Base-by-base conservation (phyloP, 2,888 invertebrate species). In the Ectropis crepuscularia region DNA sequence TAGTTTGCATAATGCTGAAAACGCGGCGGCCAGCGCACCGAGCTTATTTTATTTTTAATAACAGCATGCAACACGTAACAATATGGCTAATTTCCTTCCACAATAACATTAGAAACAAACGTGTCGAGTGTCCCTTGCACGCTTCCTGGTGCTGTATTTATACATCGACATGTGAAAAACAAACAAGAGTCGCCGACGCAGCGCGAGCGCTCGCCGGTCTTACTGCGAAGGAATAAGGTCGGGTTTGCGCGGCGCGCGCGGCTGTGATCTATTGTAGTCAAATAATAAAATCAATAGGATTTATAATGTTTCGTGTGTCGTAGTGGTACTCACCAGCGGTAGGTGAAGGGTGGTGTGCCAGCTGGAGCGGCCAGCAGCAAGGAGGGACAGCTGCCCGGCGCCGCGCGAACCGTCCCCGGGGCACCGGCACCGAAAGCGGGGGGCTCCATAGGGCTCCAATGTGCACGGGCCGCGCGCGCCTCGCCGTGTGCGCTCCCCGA, bases 71-170 rank as follows among this genome's bases (percentile, higher is more conserved):
- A 61, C 65, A 39, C 64, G 61, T 65, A 68, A 49, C 61, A 58
- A 55, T 57, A 61, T 62, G 65, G 69, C 61, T 65, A 61, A 68
- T 63, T 66, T 62, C 38, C 67, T 65, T 63, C 57, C 76, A 75
- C 76, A 77, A 77, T 74, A 78, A 78, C 73, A 78, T 68, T 75
- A 77, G 71, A 70, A 69, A 76, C 73, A 69, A 71, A 68, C 77
- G 83, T 83, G 82, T 85, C 86, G 77, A 79, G 78, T 85, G 80
- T 84, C 85, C 78, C 72, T 70, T 64, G 70, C 69, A 74, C 75
- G 79, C 87, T 89, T 90, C 90, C 89, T 88, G 85, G 86, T 87
- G 83, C 82, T 81, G 82, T 89, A 90, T 90, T 91, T 90, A 91
- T 89, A 89, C 81, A 83, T 85, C 84, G 86, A 87, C 88, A 86